Base-by-base conservation (phyloP, 2,888 invertebrate genomes). In the Pelosia muscerda region DNA sequence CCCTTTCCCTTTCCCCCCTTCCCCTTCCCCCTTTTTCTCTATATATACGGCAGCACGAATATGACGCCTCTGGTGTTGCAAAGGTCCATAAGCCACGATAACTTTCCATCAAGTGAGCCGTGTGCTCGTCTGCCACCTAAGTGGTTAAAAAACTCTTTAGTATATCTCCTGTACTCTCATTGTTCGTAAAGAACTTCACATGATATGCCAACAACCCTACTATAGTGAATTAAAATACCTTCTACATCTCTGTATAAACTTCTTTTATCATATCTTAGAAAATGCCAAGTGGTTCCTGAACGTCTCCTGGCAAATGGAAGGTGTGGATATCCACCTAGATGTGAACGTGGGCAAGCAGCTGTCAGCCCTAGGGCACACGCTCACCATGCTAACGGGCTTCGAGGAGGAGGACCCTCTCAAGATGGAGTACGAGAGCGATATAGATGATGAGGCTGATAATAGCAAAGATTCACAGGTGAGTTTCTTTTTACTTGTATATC, bases 241-340 rank as follows among this genome's bases (percentile, higher is more conserved):
- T 5, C 42, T 31, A 8, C 31, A 42, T 15, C 42, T 19, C 19
- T 19, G 6, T n/a, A 49, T n/a, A 49, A 42, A 19, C 13, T 34
- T 6, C 19, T 69, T 22, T 42, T 62, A 19, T 59, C 11, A 2
- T 26, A 34, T 60, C 3, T 0, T 88, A 96, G 98, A 98, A 89
- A 98, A 99, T 91, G 99, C 99, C 4, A 99, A 99, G 88, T 99
- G 99, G 99, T 96, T 99, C 85, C 95, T 99, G 69, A 99, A 99
- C 91, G 99, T 99, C 0, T 97, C 98, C 76, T 99, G 99, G 99
- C 98, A 99, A 93, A 99, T 99, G 99, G 98, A 99, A 90, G 99
- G 99, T 63, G 98, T 99, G 11, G 99, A 99, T 86, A 98, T 99
- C 76, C 98, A 99, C 89, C 93, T 99, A 67, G 99, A 99, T 90